A percentile compares a stretch with the other conserved stretches of the same genome.
Conservation (phyloP, 2,797 vertebrate genomes). For the Fistularia commersonii region DNA sequence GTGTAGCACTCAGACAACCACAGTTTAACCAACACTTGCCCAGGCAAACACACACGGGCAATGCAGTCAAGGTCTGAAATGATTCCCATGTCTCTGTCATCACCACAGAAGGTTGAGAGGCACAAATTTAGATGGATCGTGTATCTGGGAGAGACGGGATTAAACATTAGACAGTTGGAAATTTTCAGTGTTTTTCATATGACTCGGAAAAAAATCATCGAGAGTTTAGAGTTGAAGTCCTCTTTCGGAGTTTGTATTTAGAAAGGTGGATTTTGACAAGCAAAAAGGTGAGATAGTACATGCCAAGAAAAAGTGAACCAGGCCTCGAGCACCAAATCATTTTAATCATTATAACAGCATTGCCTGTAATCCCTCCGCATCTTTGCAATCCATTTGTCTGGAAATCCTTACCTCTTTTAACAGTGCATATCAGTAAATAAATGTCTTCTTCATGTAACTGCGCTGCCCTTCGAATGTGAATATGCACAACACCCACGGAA, state of each 20-base stretch:
- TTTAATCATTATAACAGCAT: conserved; percentile 65
- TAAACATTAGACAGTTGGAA: conserved; percentile 4
- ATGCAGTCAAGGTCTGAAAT: conserved; percentile 27
- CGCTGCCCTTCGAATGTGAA: conserved; percentile 48
- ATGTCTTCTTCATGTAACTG: conserved; percentile 38
- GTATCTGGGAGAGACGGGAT: conserved; percentile 9
- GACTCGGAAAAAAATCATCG: too few species aligned
- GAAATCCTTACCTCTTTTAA: conserved; percentile 34
- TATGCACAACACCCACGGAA: conserved; percentile 50
- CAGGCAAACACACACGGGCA: conserved; percentile 50
- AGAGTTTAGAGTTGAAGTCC: too few species aligned
- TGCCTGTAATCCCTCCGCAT: conserved; percentile 41
- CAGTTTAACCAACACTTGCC: conserved; percentile 54
- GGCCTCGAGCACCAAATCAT: conserved; percentile 44
- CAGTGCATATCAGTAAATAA: conserved; percentile 42
- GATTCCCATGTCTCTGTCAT: conserved; percentile 30
- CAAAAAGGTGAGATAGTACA: neutral
- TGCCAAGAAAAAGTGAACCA: conserved; percentile 10
- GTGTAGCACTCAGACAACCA: conserved; percentile 54
- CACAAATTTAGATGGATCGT: conserved; percentile 18
- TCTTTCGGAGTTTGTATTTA: too few species aligned
- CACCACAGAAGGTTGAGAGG: conserved; percentile 22
- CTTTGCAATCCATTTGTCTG: conserved; percentile 1
- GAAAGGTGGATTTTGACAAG: neutral
- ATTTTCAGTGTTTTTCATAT: too few species aligned